Evolutionary conservation across 2,888 invertebrate genomes (phyloP), one percentile per base, ranked within the genome.

Genomic region (Mycogona germanica): DNA sequence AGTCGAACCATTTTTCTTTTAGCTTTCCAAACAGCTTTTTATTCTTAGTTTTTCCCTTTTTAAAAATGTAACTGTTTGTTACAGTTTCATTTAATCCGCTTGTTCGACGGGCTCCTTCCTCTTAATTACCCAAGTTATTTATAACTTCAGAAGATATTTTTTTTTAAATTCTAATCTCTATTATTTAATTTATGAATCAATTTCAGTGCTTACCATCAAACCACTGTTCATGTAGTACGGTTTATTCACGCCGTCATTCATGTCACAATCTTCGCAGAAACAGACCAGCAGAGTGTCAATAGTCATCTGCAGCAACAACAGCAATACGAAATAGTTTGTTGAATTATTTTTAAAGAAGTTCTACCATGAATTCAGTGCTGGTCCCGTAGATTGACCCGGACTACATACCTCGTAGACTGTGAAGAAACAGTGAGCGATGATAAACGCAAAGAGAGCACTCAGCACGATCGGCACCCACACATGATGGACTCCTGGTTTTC

Each of bases 391-490:
- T 50, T 9, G 35, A 32, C n/a, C 35, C 25, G 9, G 17, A 28
- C 17, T 37, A 17, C 12, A 12, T 26, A 82, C 82, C 77, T 84
- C 82, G 64, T 81, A 84, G 23, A 83, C 77, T 6, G 81, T 79
- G 57, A 84, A 75, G 65, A 83, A 82, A 63, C 80, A 80, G 64
- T 83, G 81, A 2, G 82, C 75, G 29, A 83, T 76, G 55, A 82
- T 72, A 65, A 78, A 82, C 1, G 81, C 77, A 63, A 82, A 79
- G n/a, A 81, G 61, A 53, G 75, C 79, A 25, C 75, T 76, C 2
- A 83, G 63, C 5, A 75, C 64, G 17, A 83, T 70, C 3, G 81
- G 81, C 40, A 82, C 73, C 76, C 78, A 79, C 17, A 74, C 69
- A 63, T 79, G 76, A 46, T 76, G 73, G 1, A 80, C 62, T 6